These are phyloP conservation scores for Meleagris gallopavo DNA, from an alignment of 2,113 vertebrate genomes.

Conservation along the genomic window DNA sequence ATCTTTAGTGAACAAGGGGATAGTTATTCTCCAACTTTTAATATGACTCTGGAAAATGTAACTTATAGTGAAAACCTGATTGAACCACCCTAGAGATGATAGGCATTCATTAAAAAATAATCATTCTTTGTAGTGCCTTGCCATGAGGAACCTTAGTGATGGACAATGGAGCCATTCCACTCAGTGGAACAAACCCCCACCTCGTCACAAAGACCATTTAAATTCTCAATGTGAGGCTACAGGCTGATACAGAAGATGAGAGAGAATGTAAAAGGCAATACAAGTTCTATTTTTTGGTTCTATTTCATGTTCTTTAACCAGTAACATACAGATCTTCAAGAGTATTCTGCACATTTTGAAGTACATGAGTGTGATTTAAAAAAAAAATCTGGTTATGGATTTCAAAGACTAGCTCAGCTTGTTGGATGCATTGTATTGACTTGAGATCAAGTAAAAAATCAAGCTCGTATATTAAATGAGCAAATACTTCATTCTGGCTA, in stretches of 20 bases:
- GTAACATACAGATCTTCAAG: background rate
- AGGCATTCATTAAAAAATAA: constrained; percentile 53
- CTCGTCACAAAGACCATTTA: background rate
- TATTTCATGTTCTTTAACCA: background rate
- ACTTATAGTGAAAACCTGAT: constrained; percentile 3
- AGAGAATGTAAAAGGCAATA: background rate
- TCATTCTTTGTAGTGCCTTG: constrained; percentile 24
- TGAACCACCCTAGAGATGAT: background rate
- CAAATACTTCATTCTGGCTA: constrained; percentile 41
- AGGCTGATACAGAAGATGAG: background rate
- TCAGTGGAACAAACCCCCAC: background rate
- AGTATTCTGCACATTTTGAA: background rate
- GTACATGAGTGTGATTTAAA: background rate
- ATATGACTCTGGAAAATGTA: constrained; percentile 15
- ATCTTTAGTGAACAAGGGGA: background rate
- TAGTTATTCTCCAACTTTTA: constrained; percentile 43
- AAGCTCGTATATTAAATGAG: background rate
- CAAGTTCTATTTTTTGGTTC: background rate
- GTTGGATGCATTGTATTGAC: constrained; percentile 2
- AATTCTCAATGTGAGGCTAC: background rate
- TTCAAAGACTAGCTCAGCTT: constrained; percentile 11
- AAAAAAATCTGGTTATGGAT: background rate
- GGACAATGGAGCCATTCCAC: background rate
- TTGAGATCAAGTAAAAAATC: background rate
- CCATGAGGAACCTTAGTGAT: background rate